Evolutionary conservation across 2,113 vertebrate genomes (phyloP), one percentile per base, ranked within the genome.

Genomic region (Ctenodactylus gundi): DNA sequence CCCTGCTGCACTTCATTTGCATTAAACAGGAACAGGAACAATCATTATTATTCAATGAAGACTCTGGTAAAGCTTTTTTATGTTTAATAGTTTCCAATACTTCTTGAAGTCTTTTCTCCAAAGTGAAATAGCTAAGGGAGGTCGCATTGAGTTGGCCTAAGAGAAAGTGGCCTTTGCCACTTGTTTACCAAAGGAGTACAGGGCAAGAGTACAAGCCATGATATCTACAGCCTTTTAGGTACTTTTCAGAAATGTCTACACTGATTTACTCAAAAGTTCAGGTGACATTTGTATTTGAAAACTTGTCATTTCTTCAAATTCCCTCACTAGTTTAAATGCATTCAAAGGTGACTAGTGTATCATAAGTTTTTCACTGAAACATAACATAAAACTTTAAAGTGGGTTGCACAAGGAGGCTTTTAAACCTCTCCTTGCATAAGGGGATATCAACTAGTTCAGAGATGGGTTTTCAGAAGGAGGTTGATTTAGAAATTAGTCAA

Each of bases 1-100:
- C 90, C 82, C 85, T 88, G 55, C 57, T 94, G 49, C 18, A 96
- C 36, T 36, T 62, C 65, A 96, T 93, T 96, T 91, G 36, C 73
- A 96, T 68, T 94, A 93, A 94, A 94, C 11, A 92, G 11, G 58
- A 92, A 75, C 10, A 87, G 11, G 39, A 92, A 60, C 11, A 70
- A 70, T 80, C 67, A 73, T 92, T 93, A 82, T 88, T 91, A 95
- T 90, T 94, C 57, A 85, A 39, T 76, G 44, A 77, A 77, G 64
- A 53, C n/a, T 88, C 51, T 83, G 68, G 92, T 90, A 92, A 96
- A 92, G 62, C 27, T 51, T 88, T 96, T 85, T 90, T 84, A 51
- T 80, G 76, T 88, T 88, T 34, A 92, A 75, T 82, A 73, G 23
- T 83, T 95, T 80, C 67, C 73, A 78, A 67, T 88, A 67, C 17